Evolutionary conservation across 1,140 invertebrate species (phyloP).

Genomic region (Drosophila sucinea): DNA sequence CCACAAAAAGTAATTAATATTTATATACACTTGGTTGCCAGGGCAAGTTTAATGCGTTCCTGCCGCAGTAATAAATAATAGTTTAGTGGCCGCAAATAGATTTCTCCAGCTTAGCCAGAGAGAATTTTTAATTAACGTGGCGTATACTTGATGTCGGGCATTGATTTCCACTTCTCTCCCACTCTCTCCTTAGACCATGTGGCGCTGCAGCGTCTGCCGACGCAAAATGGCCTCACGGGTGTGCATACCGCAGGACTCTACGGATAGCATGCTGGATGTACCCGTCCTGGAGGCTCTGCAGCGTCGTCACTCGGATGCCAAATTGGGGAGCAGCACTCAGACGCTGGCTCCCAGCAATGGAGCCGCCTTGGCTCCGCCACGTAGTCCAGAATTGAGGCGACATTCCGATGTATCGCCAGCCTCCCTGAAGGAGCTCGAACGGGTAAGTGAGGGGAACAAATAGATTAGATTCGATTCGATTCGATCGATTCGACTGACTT

Average conservation of each 20-base stretch:
- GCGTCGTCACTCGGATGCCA: slow-evolving; percentile 90
- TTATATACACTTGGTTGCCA: slow-evolving; percentile 57
- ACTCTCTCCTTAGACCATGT: slow-evolving; percentile 85
- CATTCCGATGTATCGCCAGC: slow-evolving; percentile 93
- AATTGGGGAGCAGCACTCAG: slow-evolving; percentile 85
- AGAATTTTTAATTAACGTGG: slow-evolving; percentile 59
- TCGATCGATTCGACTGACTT: too few relatives aligned
- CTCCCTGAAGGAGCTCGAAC: slow-evolving; percentile 92
- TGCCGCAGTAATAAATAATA: slow-evolving; percentile 56
- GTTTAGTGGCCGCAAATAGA: slow-evolving; percentile 48
- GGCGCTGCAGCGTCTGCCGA: slow-evolving; percentile 91
- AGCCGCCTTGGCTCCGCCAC: slow-evolving; percentile 87
- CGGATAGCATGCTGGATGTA: slow-evolving; percentile 90
- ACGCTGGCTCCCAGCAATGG: slow-evolving; percentile 83
- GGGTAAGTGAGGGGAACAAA: slow-evolving; percentile 84
- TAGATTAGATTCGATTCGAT: too few relatives aligned
- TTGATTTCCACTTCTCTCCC: slow-evolving; percentile 42
- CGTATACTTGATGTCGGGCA: neutral
- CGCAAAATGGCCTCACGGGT: slow-evolving; percentile 90
- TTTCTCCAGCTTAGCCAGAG: slow-evolving; percentile 41
- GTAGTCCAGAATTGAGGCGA: slow-evolving; percentile 89
- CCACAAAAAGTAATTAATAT: slow-evolving; percentile 73
- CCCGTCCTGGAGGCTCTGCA: slow-evolving; percentile 89
- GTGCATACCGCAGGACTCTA: slow-evolving; percentile 89
- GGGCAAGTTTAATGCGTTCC: slow-evolving; percentile 30